Base-by-base conservation (phyloP, 2,888 invertebrate genomes). In the Elysia crispata region DNA sequence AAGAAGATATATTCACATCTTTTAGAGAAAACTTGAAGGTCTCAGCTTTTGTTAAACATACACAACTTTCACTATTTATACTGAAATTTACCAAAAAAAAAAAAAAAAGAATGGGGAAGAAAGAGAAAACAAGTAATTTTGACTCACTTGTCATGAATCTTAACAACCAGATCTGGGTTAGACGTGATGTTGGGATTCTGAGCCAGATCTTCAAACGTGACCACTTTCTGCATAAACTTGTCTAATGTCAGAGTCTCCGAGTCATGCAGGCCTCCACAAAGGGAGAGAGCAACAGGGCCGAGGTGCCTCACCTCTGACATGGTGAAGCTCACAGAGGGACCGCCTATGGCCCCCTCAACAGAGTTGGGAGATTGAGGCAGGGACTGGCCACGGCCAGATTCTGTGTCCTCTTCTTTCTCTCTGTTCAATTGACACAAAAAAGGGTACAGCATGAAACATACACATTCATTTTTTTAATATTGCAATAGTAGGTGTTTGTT, bases 301-400 rank as follows among this genome's bases (percentile, higher is more conserved):
- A 89, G 86, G 76, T 88, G 86, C 81, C 89, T 57, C 83, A 89
- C 81, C 83, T 85, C 76, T 81, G 86, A 84, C 85, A 84, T 76
- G 73, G 87, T 82, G 79, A 86, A 83, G 79, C 84, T 83, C 54
- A 85, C 84, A 3, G 41, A 41, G 6, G 86, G 89, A 1, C 88
- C 88, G 8, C 89, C 88, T 8, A 89, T 93, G 80, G 95, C 95
- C 30, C 96, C 96, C 87, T 96, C 97, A 81, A 96, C 95, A 83
- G 97, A 97, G 88, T 96, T 96, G 25, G 92, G 93, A 73, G 98
- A 98, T 91, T 98, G 97, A 13, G 98, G 97, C 87, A 98, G 93
- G 76, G 98, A 98, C 60, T 97, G 96, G 64, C 98, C 98, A 92
- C 97, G 97, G 84, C 98, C 98, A 82, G 98, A 98, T 93, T 98